Conservation (phyloP, 2,797 vertebrate species). For the Anomalospiza imberbis region DNA sequence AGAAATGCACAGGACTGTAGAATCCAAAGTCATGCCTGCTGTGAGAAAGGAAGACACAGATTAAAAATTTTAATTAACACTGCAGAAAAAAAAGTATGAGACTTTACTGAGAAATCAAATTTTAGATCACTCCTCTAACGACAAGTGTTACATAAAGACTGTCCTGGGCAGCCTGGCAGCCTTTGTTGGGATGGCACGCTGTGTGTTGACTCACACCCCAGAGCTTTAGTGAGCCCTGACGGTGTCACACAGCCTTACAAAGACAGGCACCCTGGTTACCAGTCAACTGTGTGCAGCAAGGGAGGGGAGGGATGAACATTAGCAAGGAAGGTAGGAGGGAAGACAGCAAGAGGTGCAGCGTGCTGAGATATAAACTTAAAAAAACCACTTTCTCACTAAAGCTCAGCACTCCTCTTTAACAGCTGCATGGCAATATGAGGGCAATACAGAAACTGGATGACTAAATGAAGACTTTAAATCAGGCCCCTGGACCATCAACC, state of each 20-base stretch:
- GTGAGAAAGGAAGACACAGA: neutral
- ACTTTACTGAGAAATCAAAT: neutral
- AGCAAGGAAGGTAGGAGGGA: neutral
- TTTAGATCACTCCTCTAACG: neutral
- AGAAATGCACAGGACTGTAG: neutral
- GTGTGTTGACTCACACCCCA: neutral
- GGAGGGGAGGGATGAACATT: neutral
- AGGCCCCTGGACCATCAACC: neutral
- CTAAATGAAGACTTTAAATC: neutral
- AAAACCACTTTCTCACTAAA: neutral
- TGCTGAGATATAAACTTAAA: neutral
- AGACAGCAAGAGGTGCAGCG: neutral
- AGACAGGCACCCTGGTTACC: neutral
- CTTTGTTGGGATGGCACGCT: rapidly evolving
- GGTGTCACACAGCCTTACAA: neutral
- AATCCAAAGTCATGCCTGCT: neutral
- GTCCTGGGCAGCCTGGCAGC: neutral
- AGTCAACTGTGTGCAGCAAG: neutral
- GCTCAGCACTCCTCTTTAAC: neutral
- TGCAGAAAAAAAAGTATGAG: neutral
- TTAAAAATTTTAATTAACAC: neutral
- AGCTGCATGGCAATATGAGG: neutral
- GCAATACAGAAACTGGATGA: neutral
- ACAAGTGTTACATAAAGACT: neutral
- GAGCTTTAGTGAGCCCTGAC: rapidly evolving